These are phyloP conservation scores for Tragelaphus strepsiceros DNA, from an alignment of 2,113 vertebrate genomes.

Conservation along the genomic window DNA sequence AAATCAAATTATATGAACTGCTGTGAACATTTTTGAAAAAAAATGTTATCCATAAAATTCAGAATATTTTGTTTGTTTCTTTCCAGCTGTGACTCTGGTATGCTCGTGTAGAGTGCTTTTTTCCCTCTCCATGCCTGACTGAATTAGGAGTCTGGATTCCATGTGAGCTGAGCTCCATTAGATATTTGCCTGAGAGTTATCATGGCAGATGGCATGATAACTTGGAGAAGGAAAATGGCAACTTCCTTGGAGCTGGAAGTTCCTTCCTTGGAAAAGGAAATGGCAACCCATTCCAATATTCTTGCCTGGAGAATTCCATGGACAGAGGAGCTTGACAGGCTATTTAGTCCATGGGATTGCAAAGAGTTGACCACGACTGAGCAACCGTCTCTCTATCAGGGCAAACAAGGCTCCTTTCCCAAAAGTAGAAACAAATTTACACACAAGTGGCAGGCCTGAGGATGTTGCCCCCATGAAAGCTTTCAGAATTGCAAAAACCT, in stretches of 20 bases:
- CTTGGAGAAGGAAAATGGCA: not conserved
- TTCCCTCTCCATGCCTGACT: not conserved
- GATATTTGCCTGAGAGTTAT: not conserved
- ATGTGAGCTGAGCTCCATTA: not conserved
- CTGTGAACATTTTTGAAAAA: not conserved
- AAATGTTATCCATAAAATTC: not conserved
- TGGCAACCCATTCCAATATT: not conserved
- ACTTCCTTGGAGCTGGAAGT: not conserved
- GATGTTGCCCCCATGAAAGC: not conserved
- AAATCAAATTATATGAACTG: not conserved
- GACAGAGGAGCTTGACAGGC: not conserved
- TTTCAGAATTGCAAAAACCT: not conserved
- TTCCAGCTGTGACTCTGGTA: not conserved
- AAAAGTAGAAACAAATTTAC: not conserved
- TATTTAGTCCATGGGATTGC: not conserved
- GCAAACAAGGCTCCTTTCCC: slow-evolving; percentile 3
- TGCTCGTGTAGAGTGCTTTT: not conserved
- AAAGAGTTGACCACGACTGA: not conserved
- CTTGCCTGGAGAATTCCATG: not conserved
- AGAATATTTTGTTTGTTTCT: not conserved
- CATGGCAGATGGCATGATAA: not conserved
- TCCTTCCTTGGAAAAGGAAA: not conserved
- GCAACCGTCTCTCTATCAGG: fast-evolving
- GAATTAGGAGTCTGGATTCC: not conserved
- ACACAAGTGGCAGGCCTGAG: not conserved